phyloP scores from a whole-genome alignment of 2,888 invertebrate genomes.

The Acanthosepion pharaonis region DNA sequence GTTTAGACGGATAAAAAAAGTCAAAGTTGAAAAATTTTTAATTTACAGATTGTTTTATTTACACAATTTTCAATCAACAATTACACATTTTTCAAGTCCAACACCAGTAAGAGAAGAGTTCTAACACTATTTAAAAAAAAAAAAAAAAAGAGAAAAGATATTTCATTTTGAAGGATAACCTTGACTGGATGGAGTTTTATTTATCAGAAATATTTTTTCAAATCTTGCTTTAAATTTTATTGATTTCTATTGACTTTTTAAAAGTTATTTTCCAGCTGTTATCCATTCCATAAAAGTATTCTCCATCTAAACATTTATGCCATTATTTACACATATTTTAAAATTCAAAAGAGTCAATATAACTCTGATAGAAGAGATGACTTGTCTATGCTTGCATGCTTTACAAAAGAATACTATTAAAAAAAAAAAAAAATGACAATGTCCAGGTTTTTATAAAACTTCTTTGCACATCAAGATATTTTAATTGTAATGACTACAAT shows the following conservation, averaged over 20 bases:
- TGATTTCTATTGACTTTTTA: background rate
- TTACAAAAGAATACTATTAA: background rate
- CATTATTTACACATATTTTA: background rate
- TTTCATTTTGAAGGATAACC: no score
- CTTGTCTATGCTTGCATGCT: background rate
- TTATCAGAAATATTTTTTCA: background rate
- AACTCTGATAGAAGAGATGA: background rate
- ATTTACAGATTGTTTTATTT: no score
- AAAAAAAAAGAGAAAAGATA: background rate
- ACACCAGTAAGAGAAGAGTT: no score
- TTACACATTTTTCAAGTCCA: no score
- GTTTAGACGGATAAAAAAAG: no score
- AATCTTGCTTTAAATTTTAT: background rate
- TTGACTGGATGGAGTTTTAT: background rate
- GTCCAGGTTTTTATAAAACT: background rate
- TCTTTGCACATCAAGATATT: background rate
- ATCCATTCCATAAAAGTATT: background rate
- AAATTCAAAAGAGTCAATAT: background rate
- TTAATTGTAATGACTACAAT: background rate
- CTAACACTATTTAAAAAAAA: background rate
- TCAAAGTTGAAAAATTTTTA: no score
- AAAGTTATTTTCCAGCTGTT: background rate
- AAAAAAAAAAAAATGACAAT: background rate
- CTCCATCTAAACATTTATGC: background rate
- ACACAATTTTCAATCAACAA: no score